A percentile compares a stretch with the other conserved stretches of the same genome.
phyloP scores from a whole-genome alignment of 2,888 invertebrate species.

The Myathropa florea region DNA sequence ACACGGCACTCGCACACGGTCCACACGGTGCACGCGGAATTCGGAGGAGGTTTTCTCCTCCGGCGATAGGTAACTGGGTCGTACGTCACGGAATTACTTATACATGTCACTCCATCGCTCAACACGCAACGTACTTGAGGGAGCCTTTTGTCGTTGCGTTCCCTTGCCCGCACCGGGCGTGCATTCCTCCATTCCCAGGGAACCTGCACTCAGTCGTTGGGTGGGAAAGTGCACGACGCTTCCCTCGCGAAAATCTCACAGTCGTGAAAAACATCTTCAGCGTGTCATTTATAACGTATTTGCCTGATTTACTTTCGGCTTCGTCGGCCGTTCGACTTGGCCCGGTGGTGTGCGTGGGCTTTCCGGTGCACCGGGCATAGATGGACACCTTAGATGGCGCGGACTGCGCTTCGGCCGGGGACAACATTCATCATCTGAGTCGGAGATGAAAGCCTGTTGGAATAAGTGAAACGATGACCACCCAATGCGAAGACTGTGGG shows the following conservation, averaged over 20 bases:
- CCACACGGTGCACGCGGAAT: neutral
- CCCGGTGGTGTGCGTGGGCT: constrained; percentile 53
- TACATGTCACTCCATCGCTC: constrained; percentile 25
- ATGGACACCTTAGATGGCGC: constrained; percentile 60
- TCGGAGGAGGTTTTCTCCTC: constrained; percentile 19
- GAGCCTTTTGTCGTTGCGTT: constrained; percentile 29
- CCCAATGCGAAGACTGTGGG: constrained; percentile 45
- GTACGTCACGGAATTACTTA: constrained; percentile 43
- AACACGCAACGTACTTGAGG: constrained; percentile 31
- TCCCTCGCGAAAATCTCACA: constrained; percentile 45
- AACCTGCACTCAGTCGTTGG: neutral
- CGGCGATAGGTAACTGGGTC: constrained; percentile 51
- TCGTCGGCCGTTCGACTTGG: constrained; percentile 14
- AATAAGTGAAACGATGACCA: constrained; percentile 63
- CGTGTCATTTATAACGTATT: constrained; percentile 56
- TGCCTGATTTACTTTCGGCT: constrained; percentile 62
- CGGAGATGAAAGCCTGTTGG: constrained; percentile 62
- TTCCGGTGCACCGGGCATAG: constrained; percentile 48
- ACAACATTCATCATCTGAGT: constrained; percentile 65
- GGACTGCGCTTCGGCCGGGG: constrained; percentile 9
- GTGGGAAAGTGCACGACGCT: constrained; percentile 22
- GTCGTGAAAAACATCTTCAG: constrained; percentile 55
- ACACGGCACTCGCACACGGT: neutral
- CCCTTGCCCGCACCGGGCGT: neutral
- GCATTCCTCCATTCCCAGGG: neutral